A percentile compares a stretch with the other conserved stretches of the same genome.
Conservation (phyloP, 2,113 vertebrate genomes). For the Myodes glareolus region DNA sequence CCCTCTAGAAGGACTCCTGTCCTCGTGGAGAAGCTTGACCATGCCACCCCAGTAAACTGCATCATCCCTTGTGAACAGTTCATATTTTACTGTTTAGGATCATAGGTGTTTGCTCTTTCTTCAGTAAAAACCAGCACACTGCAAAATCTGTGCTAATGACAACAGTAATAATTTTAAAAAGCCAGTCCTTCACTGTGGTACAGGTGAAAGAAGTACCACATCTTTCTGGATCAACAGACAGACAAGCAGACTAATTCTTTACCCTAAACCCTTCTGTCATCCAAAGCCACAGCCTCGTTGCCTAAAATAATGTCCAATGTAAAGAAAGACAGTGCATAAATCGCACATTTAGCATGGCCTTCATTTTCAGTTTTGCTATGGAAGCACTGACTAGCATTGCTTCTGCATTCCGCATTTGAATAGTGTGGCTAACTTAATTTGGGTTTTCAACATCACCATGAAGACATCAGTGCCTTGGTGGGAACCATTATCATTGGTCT, state of each 20-base stretch:
- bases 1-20: background rate
- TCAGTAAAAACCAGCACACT: background rate
- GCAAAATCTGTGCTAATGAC: background rate
- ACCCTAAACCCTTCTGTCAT: background rate
- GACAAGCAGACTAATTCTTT: background rate
- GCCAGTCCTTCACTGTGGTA: no score
- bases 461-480: slow-evolving; percentile 56
- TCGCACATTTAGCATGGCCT: slow-evolving; percentile 4
- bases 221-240: background rate
- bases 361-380: slow-evolving; percentile 58
- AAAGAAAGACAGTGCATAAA: slow-evolving; percentile 57
- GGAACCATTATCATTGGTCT: slow-evolving; percentile 50
- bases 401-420: slow-evolving; percentile 49
- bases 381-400: slow-evolving; percentile 57
- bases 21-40: background rate
- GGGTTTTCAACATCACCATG: slow-evolving; percentile 61
- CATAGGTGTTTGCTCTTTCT: background rate
- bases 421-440: slow-evolving; percentile 29
- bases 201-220: background rate
- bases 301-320: slow-evolving; percentile 40
- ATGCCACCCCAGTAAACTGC: no score
- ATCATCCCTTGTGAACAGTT: background rate
- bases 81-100: background rate
- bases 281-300: slow-evolving; percentile 40
- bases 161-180: background rate